Conservation (phyloP, 2,888 invertebrate genomes). For the Myopa tessellatipennis region DNA sequence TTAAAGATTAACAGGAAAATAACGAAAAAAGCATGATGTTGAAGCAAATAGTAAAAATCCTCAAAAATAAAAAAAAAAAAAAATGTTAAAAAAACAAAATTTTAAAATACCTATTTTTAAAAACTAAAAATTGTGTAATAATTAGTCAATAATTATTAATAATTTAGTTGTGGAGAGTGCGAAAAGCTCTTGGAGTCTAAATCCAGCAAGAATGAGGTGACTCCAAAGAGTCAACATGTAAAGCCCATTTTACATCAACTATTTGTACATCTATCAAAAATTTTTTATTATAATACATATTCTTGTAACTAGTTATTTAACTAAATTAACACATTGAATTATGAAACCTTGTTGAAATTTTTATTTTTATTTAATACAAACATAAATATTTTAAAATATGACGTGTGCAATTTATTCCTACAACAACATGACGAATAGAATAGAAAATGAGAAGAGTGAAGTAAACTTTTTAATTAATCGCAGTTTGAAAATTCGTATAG, state of each 20-base stretch:
- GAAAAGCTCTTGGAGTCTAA: not conserved
- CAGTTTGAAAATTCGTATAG: no score
- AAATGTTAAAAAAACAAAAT: constrained; percentile 23
- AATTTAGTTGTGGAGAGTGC: constrained; percentile 19
- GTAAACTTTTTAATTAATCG: no score
- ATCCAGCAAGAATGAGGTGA: not conserved
- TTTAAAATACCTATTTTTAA: constrained; percentile 9
- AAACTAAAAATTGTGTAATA: constrained; percentile 44
- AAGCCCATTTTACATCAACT: not conserved
- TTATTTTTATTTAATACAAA: constrained; percentile 46
- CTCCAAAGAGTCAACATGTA: not conserved
- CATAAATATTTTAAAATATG: constrained; percentile 46
- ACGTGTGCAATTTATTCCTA: constrained; percentile 42
- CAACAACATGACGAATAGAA: constrained; percentile 22
- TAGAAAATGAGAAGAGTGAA: not conserved
- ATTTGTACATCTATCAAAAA: constrained; percentile 2
- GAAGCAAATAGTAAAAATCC: constrained; percentile 32
- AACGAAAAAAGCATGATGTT: constrained; percentile 29
- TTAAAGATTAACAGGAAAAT: constrained; percentile 41
- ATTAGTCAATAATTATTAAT: constrained; percentile 37
- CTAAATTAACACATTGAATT: constrained; percentile 27
- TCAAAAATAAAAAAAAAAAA: constrained; percentile 40
- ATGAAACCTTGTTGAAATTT: constrained; percentile 31
- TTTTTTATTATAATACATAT: constrained; percentile 23
- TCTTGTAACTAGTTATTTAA: constrained; percentile 20